phyloP scores from a whole-genome alignment of 1,140 invertebrate genomes.

The Panagrolaimus sp. region DNA sequence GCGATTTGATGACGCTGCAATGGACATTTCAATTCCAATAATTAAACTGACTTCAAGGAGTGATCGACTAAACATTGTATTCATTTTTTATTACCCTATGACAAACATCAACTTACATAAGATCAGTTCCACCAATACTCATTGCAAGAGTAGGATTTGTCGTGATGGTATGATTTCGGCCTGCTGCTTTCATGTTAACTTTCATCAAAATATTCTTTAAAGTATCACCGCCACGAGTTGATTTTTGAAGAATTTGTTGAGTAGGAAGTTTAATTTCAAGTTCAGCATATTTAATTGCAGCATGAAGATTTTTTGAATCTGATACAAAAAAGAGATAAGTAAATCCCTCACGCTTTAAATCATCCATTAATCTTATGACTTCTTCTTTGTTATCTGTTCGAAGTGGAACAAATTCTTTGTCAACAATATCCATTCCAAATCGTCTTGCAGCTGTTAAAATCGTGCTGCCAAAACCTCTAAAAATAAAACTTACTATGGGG shows the following conservation, averaged over 20 bases:
- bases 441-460: too few species aligned
- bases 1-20: not conserved
- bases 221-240: not conserved
- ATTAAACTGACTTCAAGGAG: not conserved
- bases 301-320: not conserved
- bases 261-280: too few species aligned
- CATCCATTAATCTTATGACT: too few species aligned
- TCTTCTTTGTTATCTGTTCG: too few species aligned
- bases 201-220: not conserved
- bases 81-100: too few species aligned
- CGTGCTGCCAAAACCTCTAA: too few species aligned
- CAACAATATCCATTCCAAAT: too few species aligned
- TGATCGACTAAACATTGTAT: too few species aligned
- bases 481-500: too few species aligned
- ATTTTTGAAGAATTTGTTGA: slow-evolving; percentile 5
- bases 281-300: not conserved
- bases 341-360: not conserved
- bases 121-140: not conserved
- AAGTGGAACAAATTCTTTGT: too few species aligned
- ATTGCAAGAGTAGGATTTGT: not conserved
- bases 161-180: not conserved
- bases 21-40: slow-evolving; percentile 5
- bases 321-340: not conserved
- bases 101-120: not conserved
- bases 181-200: not conserved